phyloP scores from a whole-genome alignment of 2,888 invertebrate species.

The Petrophora chlorosata region DNA sequence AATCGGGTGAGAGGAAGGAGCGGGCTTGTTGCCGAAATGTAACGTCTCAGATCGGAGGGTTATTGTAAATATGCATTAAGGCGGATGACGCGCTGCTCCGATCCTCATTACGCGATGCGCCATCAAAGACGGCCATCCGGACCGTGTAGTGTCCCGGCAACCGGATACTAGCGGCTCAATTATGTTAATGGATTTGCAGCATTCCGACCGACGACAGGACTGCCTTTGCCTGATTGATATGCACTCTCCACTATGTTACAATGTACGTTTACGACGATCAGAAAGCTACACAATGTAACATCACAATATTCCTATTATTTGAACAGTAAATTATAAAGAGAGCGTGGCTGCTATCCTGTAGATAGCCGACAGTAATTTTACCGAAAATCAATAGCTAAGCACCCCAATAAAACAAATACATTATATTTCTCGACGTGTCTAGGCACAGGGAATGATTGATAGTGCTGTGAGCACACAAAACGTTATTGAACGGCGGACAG shows the following conservation, averaged over 20 bases:
- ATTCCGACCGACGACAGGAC: constrained; percentile 60
- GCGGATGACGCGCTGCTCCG: constrained; percentile 59
- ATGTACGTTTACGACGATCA: constrained; percentile 48
- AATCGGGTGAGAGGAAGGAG: constrained; percentile 56
- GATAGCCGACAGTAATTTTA: constrained; percentile 56
- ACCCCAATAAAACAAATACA: constrained; percentile 71
- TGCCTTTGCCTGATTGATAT: constrained; percentile 64
- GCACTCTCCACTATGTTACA: constrained; percentile 46
- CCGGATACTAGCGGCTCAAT: constrained; percentile 76
- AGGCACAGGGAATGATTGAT: constrained; percentile 75
- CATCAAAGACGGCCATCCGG: constrained; percentile 73
- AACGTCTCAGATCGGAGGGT: constrained; percentile 46
- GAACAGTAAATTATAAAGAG: constrained; percentile 20
- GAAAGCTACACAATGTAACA: constrained; percentile 38
- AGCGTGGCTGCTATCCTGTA: constrained; percentile 35
- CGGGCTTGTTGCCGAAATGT: constrained; percentile 50
- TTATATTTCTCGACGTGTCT: constrained; percentile 73
- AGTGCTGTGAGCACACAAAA: constrained; percentile 74
- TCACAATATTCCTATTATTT: constrained; percentile 39
- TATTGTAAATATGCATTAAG: constrained; percentile 75
- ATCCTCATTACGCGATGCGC: constrained; percentile 73
- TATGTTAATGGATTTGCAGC: constrained; percentile 76
- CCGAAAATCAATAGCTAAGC: constrained; percentile 72
- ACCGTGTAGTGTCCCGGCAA: constrained; percentile 60
- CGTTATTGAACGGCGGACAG: constrained; percentile 67